Evolutionary conservation across 1,140 invertebrate species (phyloP).

Genomic region (Zaprionus nigranus): DNA sequence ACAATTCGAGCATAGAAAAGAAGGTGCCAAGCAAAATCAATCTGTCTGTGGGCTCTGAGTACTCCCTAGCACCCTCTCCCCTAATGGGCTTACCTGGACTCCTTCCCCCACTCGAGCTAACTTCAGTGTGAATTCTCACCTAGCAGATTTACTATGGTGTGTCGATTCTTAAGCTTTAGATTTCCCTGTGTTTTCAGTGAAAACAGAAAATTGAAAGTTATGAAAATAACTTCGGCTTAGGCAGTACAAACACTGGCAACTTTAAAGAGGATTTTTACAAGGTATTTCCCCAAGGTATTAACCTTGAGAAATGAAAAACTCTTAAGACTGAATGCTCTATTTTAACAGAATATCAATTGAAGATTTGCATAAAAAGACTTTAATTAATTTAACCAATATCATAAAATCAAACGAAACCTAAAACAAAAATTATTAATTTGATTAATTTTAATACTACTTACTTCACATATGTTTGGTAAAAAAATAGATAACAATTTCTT

Average conservation of each 20-base stretch:
- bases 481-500: too few relatives aligned
- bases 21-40: not conserved
- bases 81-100: not conserved
- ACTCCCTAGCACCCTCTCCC: not conserved
- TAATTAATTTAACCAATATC: too few relatives aligned
- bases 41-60: not conserved
- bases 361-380: too few relatives aligned
- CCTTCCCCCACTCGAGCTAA: not conserved
- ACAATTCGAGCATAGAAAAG: not conserved
- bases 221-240: constrained; percentile 2
- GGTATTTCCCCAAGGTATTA: not conserved
- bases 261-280: not conserved
- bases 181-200: not conserved
- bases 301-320: not conserved
- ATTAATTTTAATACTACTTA: too few relatives aligned
- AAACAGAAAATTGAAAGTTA: not conserved
- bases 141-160: not conserved
- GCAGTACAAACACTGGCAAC: not conserved
- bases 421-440: not conserved
- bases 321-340: not conserved
- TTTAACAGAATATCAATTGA: too few relatives aligned
- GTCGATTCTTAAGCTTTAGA: not conserved
- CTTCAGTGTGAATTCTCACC: not conserved
- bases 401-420: not conserved
- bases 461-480: too few relatives aligned